Base-by-base conservation (phyloP, 2,113 vertebrate genomes). In the Catharus minimus region DNA sequence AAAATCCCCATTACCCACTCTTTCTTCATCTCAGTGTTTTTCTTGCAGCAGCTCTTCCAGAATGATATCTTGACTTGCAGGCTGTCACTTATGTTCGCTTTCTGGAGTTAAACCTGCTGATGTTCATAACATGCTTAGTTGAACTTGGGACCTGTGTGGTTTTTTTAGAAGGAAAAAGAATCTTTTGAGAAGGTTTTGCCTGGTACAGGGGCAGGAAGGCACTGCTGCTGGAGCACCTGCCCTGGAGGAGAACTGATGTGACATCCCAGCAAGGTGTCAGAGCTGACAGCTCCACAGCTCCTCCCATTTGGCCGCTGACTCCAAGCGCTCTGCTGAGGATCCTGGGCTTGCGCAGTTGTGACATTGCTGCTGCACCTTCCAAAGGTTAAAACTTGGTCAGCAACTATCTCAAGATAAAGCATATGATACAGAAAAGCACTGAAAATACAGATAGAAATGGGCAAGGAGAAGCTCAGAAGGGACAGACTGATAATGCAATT, bases 31-130 rank as follows among this genome's bases (percentile, higher is more conserved):
- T 86, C 15, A 55, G 32, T 32, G 9, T 50, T 86, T 80, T 80
- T 66, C 66, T 89, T 49, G 36, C 41, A 82, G 39, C 19, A 47
- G 1, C 20, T 15, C 28, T 84, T 91, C 52, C 46, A 50, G 84
- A 75, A 46, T n/a, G 43, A 16, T 90, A 30, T 39, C 49, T 86
- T 74, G 73, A 89, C 78, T 92, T 93, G 30, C 3, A 64, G 43
- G n/a, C 71, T 89, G 69, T 87, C 89, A 52, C 66, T 84, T 88
- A 50, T 61, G 27, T 61, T 94, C 89, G 57, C 58, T 78, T 88
- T 76, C n/a, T 57, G 69, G 41, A 79, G 58, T 53, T 90, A 65
- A 82, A 90, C 38, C 56, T 41, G 33, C 58, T 91, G 26, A 80
- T 85, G 77, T 91, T 95, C 78, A 39, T 74, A 82, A 14, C 6